These are phyloP conservation scores for Cuniculus paca DNA, from an alignment of 2,797 vertebrate genomes.

Conservation along the genomic window DNA sequence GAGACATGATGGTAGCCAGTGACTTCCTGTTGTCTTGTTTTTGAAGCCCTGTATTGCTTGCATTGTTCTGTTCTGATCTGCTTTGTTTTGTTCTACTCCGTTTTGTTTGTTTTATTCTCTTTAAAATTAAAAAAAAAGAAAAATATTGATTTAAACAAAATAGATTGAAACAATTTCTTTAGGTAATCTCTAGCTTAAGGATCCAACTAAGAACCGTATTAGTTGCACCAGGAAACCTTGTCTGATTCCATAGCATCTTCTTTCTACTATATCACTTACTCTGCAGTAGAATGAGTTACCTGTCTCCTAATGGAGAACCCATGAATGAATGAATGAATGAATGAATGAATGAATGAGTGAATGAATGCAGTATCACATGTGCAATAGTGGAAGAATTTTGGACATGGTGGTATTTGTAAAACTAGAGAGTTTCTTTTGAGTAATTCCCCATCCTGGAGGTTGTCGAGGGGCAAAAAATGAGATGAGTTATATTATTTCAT, in stretches of 20 bases:
- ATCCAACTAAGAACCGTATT: not conserved
- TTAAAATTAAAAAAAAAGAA: too few relatives aligned
- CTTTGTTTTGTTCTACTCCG: too few relatives aligned
- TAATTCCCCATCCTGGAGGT: not conserved
- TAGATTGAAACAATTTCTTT: not conserved
- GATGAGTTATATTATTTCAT: slow-evolving; percentile 6
- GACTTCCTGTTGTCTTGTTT: too few relatives aligned
- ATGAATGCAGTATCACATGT: not conserved
- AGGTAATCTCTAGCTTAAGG: not conserved
- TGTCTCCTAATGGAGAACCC: not conserved
- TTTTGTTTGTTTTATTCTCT: too few relatives aligned
- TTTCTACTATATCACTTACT: not conserved
- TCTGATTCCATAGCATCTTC: not conserved
- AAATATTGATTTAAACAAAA: slow-evolving; percentile 16
- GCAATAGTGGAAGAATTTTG: not conserved
- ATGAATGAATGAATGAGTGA: not conserved
- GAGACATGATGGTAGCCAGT: too few relatives aligned
- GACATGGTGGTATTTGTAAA: not conserved
- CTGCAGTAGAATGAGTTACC: not conserved
- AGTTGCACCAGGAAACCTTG: not conserved
- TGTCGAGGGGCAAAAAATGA: not conserved
- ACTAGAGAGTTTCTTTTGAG: not conserved
- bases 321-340: not conserved
- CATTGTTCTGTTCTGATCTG: too few relatives aligned
- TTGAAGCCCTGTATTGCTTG: too few relatives aligned